Evolutionary conservation across 2,888 invertebrate species (phyloP).

Genomic region (Enchytraeus crypticus): DNA sequence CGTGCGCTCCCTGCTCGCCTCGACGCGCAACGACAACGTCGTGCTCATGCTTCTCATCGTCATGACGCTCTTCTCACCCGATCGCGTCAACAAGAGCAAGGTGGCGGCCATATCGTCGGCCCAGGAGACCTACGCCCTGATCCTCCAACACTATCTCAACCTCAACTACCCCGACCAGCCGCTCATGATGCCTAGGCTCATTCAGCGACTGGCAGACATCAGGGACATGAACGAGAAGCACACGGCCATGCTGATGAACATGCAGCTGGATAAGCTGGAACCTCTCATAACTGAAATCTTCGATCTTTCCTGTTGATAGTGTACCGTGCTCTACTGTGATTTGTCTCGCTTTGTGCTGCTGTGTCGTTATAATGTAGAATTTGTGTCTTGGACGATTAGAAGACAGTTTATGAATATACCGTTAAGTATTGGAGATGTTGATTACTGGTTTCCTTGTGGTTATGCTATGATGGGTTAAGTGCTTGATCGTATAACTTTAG

Average conservation of each 20-base stretch:
- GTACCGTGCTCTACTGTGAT: too few species aligned
- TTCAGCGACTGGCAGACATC: constrained; percentile 80
- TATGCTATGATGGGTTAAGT: too few species aligned
- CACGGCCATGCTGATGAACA: constrained; percentile 79
- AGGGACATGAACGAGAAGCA: constrained; percentile 80
- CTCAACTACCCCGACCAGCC: constrained; percentile 33
- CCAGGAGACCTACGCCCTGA: constrained; percentile 39
- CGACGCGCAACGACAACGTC: constrained; percentile 36
- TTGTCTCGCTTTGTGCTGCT: too few species aligned
- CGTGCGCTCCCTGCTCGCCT: constrained; percentile 35
- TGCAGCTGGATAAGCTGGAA: constrained; percentile 80
- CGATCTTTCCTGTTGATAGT: constrained; percentile 56
- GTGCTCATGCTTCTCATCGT: constrained; percentile 40
- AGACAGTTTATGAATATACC: too few species aligned
- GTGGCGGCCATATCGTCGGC: constrained; percentile 28
- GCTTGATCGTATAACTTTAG: too few species aligned
- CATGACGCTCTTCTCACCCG: constrained; percentile 38
- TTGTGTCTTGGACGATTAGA: too few species aligned
- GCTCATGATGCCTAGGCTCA: constrained; percentile 52
- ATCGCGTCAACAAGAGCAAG: constrained; percentile 31
- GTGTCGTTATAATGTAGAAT: too few species aligned
- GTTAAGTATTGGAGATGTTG: too few species aligned
- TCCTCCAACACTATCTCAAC: constrained; percentile 33
- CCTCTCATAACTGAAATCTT: constrained; percentile 88
- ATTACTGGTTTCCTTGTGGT: too few species aligned